These are phyloP conservation scores for Drosophila meridiana DNA, from an alignment of 2,888 invertebrate genomes.

Conservation along the genomic window DNA sequence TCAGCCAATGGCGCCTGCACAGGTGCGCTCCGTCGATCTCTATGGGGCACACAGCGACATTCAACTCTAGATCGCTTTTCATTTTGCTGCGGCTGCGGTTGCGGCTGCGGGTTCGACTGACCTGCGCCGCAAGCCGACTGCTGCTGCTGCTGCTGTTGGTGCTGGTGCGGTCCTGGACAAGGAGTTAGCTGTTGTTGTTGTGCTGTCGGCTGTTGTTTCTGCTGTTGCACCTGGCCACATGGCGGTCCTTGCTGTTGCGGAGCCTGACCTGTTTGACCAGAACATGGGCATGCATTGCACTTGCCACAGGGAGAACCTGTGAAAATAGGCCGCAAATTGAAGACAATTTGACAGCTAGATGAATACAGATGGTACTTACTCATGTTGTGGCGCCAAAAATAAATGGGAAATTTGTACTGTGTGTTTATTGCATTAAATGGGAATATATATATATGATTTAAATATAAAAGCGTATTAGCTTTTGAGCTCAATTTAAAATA, in stretches of 20 bases:
- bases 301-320: slow-evolving; percentile 62
- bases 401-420: slow-evolving; percentile 11
- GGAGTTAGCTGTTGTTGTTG: neutral
- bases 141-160: neutral
- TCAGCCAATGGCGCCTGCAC: slow-evolving; percentile 49
- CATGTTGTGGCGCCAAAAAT: slow-evolving; percentile 40
- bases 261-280: neutral
- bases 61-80: slow-evolving; percentile 29
- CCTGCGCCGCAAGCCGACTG: neutral
- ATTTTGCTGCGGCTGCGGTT: neutral
- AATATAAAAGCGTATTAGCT: slow-evolving; percentile 4
- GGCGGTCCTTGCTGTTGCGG: neutral
- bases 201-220: neutral
- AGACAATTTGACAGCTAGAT: neutral
- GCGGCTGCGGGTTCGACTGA: neutral
- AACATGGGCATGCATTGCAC: slow-evolving; percentile 55
- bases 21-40: neutral
- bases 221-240: neutral
- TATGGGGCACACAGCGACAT: slow-evolving; percentile 34
- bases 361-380: slow-evolving; percentile 33
- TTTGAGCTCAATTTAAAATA: neutral
- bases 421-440: slow-evolving; percentile 7
- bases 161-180: neutral
- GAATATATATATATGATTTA: neutral
- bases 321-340: neutral